These are phyloP conservation scores for Porites evermanni DNA, from an alignment of 92 coral and sea anemone species.

Conservation along the genomic window DNA sequence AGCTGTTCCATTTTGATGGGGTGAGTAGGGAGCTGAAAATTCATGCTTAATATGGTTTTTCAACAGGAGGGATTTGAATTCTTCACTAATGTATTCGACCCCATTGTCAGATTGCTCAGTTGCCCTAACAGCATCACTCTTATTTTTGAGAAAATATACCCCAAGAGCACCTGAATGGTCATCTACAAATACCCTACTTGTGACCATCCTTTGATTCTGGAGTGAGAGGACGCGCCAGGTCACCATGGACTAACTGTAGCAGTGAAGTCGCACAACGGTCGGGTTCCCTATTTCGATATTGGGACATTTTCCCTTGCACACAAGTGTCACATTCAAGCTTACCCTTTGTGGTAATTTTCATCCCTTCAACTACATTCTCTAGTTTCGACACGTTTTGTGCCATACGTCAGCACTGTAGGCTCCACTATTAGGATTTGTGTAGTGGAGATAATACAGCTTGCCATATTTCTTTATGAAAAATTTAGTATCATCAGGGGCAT, in stretches of 20 bases:
- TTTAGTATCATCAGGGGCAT: conserved; percentile 48
- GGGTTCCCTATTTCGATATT: conserved; percentile 27
- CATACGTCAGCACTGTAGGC: conserved; percentile 43
- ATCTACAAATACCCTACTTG: conserved; percentile 28
- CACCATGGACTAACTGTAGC: conserved; percentile 41
- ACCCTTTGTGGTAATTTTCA: not conserved
- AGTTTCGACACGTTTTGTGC: conserved; percentile 37
- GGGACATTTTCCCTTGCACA: conserved; percentile 45
- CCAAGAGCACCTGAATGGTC: conserved; percentile 14
- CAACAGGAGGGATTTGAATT: not conserved
- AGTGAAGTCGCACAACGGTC: conserved; percentile 1
- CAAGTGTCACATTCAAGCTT: conserved; percentile 30
- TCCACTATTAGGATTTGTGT: not conserved
- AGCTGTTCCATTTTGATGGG: conserved; percentile 23
- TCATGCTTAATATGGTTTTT: conserved; percentile 22
- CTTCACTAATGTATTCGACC: conserved; percentile 1
- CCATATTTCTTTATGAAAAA: conserved; percentile 43
- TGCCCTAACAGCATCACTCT: conserved; percentile 16
- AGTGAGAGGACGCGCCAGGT: conserved; percentile 54
- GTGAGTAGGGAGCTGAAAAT: conserved; percentile 3
- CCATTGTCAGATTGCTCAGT: conserved; percentile 16
- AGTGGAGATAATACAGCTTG: conserved; percentile 42
- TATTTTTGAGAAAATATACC: conserved; percentile 6
- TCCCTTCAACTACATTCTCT: conserved; percentile 48
- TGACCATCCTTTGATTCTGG: conserved; percentile 45